A percentile compares a stretch with the other conserved stretches of the same genome.
phyloP scores from a whole-genome alignment of 1,140 invertebrate species.

The Eciton burchellii region DNA sequence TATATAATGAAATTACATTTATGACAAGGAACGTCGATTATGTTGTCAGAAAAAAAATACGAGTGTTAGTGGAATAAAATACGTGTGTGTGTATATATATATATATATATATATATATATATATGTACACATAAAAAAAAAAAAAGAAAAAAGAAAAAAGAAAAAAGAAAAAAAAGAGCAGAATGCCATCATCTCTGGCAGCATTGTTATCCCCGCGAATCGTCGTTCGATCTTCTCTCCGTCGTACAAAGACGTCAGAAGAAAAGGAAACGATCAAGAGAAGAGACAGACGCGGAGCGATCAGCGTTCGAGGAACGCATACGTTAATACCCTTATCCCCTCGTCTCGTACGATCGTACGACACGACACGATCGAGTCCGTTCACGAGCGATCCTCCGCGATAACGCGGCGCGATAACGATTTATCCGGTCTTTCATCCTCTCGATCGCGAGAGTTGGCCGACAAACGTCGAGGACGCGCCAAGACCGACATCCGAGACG shows the following conservation, averaged over 20 bases:
- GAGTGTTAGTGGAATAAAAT: constrained; percentile 73
- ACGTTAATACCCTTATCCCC: no score
- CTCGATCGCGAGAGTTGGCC: constrained; percentile 76
- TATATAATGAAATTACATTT: constrained; percentile 78
- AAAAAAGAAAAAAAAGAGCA: constrained; percentile 70
- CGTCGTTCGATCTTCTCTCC: neutral
- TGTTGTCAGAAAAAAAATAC: constrained; percentile 66
- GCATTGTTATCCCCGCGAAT: constrained; percentile 47
- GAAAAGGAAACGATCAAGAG: neutral
- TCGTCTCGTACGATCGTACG: neutral
- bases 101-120: no score
- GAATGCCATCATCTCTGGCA: constrained; percentile 72
- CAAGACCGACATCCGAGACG: no score
- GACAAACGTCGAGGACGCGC: no score
- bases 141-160: no score
- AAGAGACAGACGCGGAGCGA: neutral
- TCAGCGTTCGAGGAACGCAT: neutral
- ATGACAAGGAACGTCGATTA: constrained; percentile 77
- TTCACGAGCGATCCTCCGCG: no score
- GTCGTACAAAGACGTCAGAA: neutral
- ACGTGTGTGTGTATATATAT: constrained; percentile 78
- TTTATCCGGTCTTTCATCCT: constrained; percentile 75
- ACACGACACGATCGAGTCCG: no score
- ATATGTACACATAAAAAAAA: no score
- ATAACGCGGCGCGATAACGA: no score